Evolutionary conservation across 2,888 invertebrate species (phyloP), one percentile per base, ranked within the genome.

Genomic region (Trachelus stipa): DNA sequence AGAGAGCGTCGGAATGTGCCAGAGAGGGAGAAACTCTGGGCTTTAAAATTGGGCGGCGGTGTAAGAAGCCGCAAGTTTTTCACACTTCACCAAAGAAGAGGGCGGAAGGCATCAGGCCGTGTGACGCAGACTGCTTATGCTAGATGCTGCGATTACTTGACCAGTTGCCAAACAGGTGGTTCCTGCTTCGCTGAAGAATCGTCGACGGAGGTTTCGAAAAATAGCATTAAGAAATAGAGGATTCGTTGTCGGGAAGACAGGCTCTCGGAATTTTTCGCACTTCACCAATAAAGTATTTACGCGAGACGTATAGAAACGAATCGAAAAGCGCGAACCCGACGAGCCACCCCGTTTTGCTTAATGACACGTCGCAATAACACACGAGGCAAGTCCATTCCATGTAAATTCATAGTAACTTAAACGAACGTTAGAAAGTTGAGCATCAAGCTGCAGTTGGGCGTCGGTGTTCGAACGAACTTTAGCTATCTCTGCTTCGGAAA

Each of bases 81-180:
- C 80, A 69, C 81, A 80, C 79, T 79, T 81, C 83, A 81, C 79
- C 80, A 81, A 80, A 76, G 40, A 15, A 34, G 73, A 34, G 73
- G 56, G 68, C 33, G 76, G 69, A 33, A 56, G 40, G 15, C 40
- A 15, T 73, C 12, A 73, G n/a, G 12, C 30, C 30, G 34, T 73
- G 23, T 34, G n/a, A n/a, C 34, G 33, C 34, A 73, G n/a, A 73
- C 9, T 73, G 33, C 23, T 12, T 12, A n/a, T 73, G 33, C 34
- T n/a, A n/a, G 33, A 69, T 12, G 40, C 12, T n/a, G 33, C 69
- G 69, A 69, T 73, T 33, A 78, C 81, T 90, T 89, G 90, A 90
- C 85, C 78, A 78, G 76, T 81, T 87, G 91, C 90, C 90, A 90
- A 90, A 88, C 91, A 91, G 90, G 91, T 91, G 90, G 90, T 90